A percentile compares a stretch with the other conserved stretches of the same genome.
Conservation (phyloP, 1,140 invertebrate species). For the Pseudomyrmex pallidus region DNA sequence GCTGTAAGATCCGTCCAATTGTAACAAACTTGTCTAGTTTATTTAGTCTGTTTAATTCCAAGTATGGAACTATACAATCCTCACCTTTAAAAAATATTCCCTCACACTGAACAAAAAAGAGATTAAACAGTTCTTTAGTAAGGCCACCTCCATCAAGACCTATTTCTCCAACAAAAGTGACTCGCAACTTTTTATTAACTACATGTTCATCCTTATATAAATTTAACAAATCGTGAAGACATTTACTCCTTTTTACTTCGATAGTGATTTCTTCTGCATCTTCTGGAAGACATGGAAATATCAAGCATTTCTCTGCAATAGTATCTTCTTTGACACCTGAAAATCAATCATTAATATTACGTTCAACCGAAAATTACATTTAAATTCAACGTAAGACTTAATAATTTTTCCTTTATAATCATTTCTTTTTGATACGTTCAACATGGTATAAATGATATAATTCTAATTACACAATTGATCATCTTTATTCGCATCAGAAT, state of each 20-base stretch:
- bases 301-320: conserved; percentile 1
- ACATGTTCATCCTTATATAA: neutral
- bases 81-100: conserved; percentile 11
- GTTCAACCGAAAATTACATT: neutral
- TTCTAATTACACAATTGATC: neutral
- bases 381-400: neutral
- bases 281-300: neutral
- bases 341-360: neutral
- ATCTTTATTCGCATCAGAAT: neutral
- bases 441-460: neutral
- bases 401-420: neutral
- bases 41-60: conserved; percentile 12
- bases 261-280: neutral
- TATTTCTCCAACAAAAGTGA: conserved; percentile 16
- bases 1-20: conserved; percentile 4
- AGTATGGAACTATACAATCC: conserved; percentile 6
- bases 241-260: neutral
- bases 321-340: neutral
- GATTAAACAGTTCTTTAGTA: conserved; percentile 9
- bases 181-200: neutral
- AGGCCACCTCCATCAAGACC: neutral
- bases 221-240: neutral
- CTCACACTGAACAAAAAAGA: conserved; percentile 7
- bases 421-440: neutral
- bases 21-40: neutral